A percentile compares a stretch with the other conserved stretches of the same genome.
Evolutionary conservation across 1,140 invertebrate genomes (phyloP).

Genomic region (Scaptomyza hsui): DNA sequence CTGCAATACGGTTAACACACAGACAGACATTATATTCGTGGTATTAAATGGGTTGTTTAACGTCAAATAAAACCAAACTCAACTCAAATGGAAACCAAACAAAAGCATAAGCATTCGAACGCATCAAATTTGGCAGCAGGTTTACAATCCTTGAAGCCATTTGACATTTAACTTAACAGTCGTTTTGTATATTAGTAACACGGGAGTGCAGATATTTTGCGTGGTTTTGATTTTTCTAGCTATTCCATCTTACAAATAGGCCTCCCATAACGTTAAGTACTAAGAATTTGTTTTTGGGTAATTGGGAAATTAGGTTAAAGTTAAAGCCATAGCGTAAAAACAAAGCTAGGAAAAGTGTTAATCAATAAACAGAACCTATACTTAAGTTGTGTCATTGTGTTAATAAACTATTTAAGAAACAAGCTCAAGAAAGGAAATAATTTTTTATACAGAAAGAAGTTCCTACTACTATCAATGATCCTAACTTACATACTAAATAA

Average conservation of each 20-base stretch:
- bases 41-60: background rate
- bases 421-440: background rate
- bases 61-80: conserved; percentile 57
- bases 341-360: background rate
- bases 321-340: background rate
- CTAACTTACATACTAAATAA: background rate
- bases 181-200: conserved; percentile 35
- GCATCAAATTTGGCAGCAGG: conserved; percentile 42
- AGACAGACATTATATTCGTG: no score
- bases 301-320: background rate
- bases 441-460: no score
- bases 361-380: background rate
- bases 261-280: conserved; percentile 16
- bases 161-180: conserved; percentile 24
- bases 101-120: conserved; percentile 78
- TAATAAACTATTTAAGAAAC: no score
- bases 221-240: conserved; percentile 22
- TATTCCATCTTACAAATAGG: conserved; percentile 8
- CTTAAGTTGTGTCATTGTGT: no score
- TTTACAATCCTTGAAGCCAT: conserved; percentile 1
- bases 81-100: conserved; percentile 41
- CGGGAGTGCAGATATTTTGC: conserved; percentile 37
- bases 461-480: background rate
- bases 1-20: conserved; percentile 65
- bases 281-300: conserved; percentile 2